phyloP scores from a whole-genome alignment of 2,888 invertebrate species.

The Melanotus villosus region DNA sequence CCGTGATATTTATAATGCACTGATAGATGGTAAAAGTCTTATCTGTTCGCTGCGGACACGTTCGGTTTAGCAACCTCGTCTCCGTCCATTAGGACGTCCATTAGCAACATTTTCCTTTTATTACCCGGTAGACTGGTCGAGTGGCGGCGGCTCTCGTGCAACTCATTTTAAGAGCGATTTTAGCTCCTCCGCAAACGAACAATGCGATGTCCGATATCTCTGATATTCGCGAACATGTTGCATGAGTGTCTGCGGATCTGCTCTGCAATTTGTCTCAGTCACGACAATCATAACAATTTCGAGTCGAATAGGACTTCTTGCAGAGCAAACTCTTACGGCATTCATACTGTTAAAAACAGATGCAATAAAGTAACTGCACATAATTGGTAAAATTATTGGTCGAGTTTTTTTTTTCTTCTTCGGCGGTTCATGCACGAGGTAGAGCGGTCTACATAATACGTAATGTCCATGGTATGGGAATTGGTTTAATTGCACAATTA shows the following conservation, averaged over 20 bases:
- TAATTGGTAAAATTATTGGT: constrained; percentile 28
- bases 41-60: constrained; percentile 46
- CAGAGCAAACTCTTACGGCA: constrained; percentile 4
- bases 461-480: background rate
- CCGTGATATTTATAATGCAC: constrained; percentile 48
- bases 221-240: constrained; percentile 27
- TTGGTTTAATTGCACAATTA: constrained; percentile 16
- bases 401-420: no score
- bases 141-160: constrained; percentile 13
- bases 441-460: background rate
- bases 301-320: constrained; percentile 28
- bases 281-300: constrained; percentile 40
- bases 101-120: constrained; percentile 44
- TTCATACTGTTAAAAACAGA: constrained; percentile 10
- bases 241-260: constrained; percentile 35
- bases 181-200: constrained; percentile 21
- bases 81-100: constrained; percentile 46
- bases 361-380: constrained; percentile 29
- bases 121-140: constrained; percentile 29
- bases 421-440: constrained; percentile 17
- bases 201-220: constrained; percentile 38
- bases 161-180: constrained; percentile 33
- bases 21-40: constrained; percentile 45
- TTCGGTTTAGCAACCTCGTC: constrained; percentile 43
- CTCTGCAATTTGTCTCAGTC: constrained; percentile 44